Evolutionary conservation across 2,888 invertebrate species (phyloP), one percentile per base, ranked within the genome.

Genomic region (Acrocera orbiculus): DNA sequence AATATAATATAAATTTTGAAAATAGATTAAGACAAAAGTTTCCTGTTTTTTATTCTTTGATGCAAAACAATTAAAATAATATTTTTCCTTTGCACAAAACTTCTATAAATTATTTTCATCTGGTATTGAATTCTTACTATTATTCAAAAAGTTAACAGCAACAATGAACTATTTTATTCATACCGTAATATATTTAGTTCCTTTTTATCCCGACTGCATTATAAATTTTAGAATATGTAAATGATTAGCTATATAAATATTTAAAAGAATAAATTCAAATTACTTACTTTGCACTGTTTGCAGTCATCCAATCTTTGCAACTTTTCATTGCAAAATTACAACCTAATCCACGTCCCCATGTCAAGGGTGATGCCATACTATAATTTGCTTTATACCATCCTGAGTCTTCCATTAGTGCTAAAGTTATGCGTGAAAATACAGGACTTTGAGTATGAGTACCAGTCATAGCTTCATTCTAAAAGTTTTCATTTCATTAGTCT

Each of bases 391-490:
- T 68, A 60, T 95, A 95, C 93, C 90, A 96, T 38, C 96, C 96
- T 0, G 93, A 93, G 54, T 96, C 96, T 55, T 96, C 95, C 87
- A 98, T 83, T 42, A 96, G 62, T 0, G 96, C 96, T 42, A 98
- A 66, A 0, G 95, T 93, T 34, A 98, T 76, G 14, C 92, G 67
- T 2, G 93, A 93, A 61, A 95, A 95, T 1, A 92, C 87, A 0
- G 95, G 92, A 62, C 93, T 92, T 58, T 95, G 95, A 0, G 96
- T 96, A 59, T 96, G 96, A 0, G 93, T 95, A 3, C 95, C 96
- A 0, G 96, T 96, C 96, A 98, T 98, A 0, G 95, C 95, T 63
- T 98, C 96, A 59, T 95, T 95, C 86, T 92, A 53, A 9, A 6
- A 29, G 5, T 29, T n/a, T n/a, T n/a, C n/a, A n/a, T n/a, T n/a